phyloP scores from a whole-genome alignment of 2,113 vertebrate genomes.

The Hippocampus guttulatus region DNA sequence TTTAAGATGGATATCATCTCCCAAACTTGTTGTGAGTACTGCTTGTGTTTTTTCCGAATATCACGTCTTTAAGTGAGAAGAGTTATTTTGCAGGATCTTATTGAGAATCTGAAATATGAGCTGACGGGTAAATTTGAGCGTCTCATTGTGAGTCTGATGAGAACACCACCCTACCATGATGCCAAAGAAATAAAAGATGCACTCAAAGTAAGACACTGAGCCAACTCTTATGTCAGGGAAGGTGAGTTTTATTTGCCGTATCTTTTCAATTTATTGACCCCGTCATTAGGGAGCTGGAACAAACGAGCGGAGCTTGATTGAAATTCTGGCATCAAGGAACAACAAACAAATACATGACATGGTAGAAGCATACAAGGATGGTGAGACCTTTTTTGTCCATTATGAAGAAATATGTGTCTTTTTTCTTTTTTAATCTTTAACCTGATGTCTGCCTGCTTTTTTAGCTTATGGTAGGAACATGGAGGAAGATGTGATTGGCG shows the following conservation, averaged over 20 bases:
- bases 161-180: conserved; percentile 81
- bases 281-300: conserved; percentile 81
- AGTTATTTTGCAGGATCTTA: conserved; percentile 79
- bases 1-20: not conserved
- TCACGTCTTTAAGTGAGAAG: not conserved
- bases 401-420: too few species aligned
- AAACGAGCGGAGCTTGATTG: conserved; percentile 88
- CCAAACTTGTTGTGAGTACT: not conserved
- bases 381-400: conserved; percentile 60
- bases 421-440: not conserved
- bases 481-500: conserved; percentile 80
- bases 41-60: not conserved
- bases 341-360: conserved; percentile 83
- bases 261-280: not conserved
- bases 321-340: conserved; percentile 89
- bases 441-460: not conserved
- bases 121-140: conserved; percentile 95
- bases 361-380: conserved; percentile 87
- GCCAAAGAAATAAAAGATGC: conserved; percentile 96
- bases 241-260: not conserved
- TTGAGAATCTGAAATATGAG: conserved; percentile 92
- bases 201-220: conserved; percentile 73
- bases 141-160: conserved; percentile 91
- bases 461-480: conserved; percentile 85
- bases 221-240: not conserved